Base-by-base conservation (phyloP, 1,140 invertebrate species). In the Pseudomyrmex dendroicus region DNA sequence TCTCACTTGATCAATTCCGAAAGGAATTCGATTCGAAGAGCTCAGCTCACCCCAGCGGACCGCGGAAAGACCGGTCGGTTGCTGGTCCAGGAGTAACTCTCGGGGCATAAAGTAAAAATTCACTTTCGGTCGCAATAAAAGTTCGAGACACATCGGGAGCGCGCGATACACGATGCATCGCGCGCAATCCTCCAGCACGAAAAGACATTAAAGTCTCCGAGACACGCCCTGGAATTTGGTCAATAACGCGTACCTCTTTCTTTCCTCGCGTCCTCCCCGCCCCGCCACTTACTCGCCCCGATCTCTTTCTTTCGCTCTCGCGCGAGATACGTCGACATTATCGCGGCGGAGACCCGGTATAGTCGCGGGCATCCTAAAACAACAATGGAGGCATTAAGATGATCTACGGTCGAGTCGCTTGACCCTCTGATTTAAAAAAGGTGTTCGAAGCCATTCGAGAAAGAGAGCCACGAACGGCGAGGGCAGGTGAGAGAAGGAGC, bases 361-460 rank as follows among this genome's bases (percentile, higher is more conserved):
- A 92, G 89, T 89, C 90, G 88, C 89, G 90, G 90, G 89, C 91
- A 92, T 93, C 93, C 93, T 94, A 94, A 94, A 94, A 94, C 92
- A 94, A 94, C 93, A 94, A 94, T 94, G 93, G 92, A 93, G 92
- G 92, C 92, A 94, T 94, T 94, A 93, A 93, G 92, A 94, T 94
- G 93, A 94, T 94, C 92, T 94, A 93, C 93, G 90, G 91, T 91
- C 91, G 88, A 92, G 90, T 93, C 91, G 92, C 92, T 94, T 94
- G 93, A 94, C 93, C 92, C 93, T 92, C 92, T 92, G 91, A 93
- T 93, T 93, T 91, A 93, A 93, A 92, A 93, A 94, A 94, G 92
- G 93, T 93, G 92, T 94, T 94, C 91, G 92, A 93, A 93, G 93
- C 91, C 89, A 90, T 87, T 90, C 90, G 89, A 86, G 82, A 63